Evolutionary conservation across 1,140 invertebrate genomes (phyloP).

Genomic region (Lamellibrachia luymesi): DNA sequence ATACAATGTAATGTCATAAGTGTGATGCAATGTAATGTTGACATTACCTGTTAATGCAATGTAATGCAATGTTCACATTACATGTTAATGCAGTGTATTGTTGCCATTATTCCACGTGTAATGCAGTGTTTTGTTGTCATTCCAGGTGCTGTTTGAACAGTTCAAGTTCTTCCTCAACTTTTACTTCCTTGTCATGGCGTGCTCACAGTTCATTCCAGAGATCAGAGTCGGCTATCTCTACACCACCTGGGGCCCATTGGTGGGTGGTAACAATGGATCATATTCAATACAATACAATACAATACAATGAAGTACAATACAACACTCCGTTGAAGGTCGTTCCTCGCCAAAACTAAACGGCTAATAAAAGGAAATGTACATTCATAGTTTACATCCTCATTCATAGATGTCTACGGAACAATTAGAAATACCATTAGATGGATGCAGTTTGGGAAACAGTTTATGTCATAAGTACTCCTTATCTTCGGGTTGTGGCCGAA

Average conservation of each 20-base stretch:
- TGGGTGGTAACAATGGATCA: conserved; percentile 52
- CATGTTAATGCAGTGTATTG: conserved; percentile 13
- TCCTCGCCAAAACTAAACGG: too few species aligned
- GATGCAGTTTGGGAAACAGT: too few species aligned
- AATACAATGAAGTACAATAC: not conserved
- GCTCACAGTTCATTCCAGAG: conserved; percentile 95
- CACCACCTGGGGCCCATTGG: conserved; percentile 97
- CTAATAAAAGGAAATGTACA: too few species aligned
- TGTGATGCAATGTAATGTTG: not conserved
- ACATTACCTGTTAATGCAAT: not conserved
- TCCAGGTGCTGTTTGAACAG: conserved; percentile 90
- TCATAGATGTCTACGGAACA: too few species aligned
- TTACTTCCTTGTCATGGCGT: conserved; percentile 97
- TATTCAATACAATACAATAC: not conserved
- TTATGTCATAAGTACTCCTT: too few species aligned
- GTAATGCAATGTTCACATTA: not conserved
- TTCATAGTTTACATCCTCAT: too few species aligned
- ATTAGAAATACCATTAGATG: too few species aligned
- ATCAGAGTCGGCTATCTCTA: conserved; percentile 96
- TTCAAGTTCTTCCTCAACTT: conserved; percentile 99
- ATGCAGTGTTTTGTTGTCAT: conserved; percentile 40
- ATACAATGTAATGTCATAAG: not conserved
- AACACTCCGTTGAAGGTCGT: too few species aligned
- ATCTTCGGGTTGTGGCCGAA: too few species aligned
- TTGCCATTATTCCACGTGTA: conserved; percentile 13